Base-by-base conservation (phyloP, 2,113 vertebrate genomes). In the Gnathonemus longibarbis region DNA sequence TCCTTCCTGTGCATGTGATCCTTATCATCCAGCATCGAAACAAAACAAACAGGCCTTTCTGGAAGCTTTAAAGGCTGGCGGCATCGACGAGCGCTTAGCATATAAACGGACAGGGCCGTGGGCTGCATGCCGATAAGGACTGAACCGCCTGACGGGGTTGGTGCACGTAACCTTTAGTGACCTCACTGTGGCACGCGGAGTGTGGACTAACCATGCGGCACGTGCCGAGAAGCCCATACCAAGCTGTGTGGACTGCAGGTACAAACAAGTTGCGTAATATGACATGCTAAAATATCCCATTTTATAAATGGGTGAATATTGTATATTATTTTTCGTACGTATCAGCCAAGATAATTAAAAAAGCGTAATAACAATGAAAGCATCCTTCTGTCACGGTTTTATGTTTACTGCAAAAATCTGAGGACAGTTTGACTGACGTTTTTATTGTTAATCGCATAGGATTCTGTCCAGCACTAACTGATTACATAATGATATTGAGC, bases 41-140 rank as follows among this genome's bases (percentile, higher is more conserved):
- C 84, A 92, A 86, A 89, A 84, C 90, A 88, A 92, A 92, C 89
- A 93, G 92, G 91, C 91, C 27, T 50, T 52, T 50, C 91, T 52
- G 31, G 66, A 7, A 17, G 84, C 89, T 93, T 93, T 90, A 93
- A 88, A 84, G 53, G 88, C 74, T 19, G 91, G 89, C 91, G 90
- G 74, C 58, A 91, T 92, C 85, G 31, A 52, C 19, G 19, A 89
- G 35, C 45, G 77, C 90, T 91, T 91, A 90, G 91, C 84, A 91
- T 91, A 56, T n/a, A 77, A 85, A 89, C 56, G 83, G 88, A 88
- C 85, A 3, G 50, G 91, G 91, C 91, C 90, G 87, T 35, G 24
- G 87, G 90, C 91, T 91, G 80, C 49, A 89, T 46, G 80, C 89
- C 84, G 90, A 91, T 92, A 92, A 93, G 86, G 88, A 80, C 66